Evolutionary conservation across 1,140 invertebrate species (phyloP), one percentile per base, ranked within the genome.

Genomic region (Platyura marginata): DNA sequence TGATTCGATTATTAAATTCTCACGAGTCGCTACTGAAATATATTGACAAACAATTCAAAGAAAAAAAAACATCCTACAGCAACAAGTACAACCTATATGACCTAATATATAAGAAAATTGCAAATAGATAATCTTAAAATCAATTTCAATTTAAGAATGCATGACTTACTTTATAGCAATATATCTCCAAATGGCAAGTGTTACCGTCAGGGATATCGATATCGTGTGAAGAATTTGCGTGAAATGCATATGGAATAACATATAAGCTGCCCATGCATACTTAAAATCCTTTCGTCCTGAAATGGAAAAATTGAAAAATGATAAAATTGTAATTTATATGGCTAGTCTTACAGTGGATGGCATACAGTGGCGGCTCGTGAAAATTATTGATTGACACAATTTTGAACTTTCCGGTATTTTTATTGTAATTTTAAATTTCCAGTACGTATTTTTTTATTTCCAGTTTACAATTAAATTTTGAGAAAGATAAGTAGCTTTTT

Each of bases 131-230:
- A n/a, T n/a, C n/a, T n/a, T n/a, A n/a, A n/a, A n/a, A n/a, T n/a
- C n/a, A n/a, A n/a, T n/a, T 13, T 29, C 25, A 29, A 29, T 29
- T 29, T 29, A n/a, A n/a, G n/a, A n/a, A n/a, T n/a, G 4, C 13
- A n/a, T 13, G 3, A 38, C 44, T 45, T 48, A 61, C 58, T 57
- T 61, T 45, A 61, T 61, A 15, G 58, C 58, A 39, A 61, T 52
- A 35, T 57, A 60, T 16, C 59, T 55, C 59, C 59, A 61, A 2
- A 89, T 70, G 3, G 87, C 86, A 18, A 90, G 58, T 0, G 79
- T 77, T 0, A 91, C 71, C 0, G 85, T 90, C 43, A 90, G 66
- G 57, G 81, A 89, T 45, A 88, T 87, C n/a, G 84, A 85, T 10
- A 84, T 80, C 0, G 86, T 89, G 56, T 91, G 87, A 35, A 83